Evolutionary conservation across 2,113 vertebrate genomes (phyloP).

Genomic region (Vulpes vulpes): DNA sequence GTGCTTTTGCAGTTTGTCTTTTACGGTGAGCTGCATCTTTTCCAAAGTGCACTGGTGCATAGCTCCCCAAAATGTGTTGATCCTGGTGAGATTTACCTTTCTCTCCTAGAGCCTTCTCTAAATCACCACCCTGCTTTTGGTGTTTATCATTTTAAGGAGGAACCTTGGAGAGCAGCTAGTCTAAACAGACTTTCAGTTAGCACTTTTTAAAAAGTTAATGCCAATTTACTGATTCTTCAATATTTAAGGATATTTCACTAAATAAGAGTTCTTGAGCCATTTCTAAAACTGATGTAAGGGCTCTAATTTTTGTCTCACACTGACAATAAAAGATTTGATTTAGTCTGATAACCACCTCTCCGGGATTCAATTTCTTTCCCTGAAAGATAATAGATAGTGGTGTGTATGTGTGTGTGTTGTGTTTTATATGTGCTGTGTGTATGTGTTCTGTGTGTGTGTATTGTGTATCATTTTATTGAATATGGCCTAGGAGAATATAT

Average conservation of each 20-base stretch:
- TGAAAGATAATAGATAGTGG: not conserved
- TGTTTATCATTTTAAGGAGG: conserved; percentile 17
- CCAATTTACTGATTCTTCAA: not conserved
- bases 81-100: conserved; percentile 22
- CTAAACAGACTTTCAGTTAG: not conserved
- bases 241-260: conserved; percentile 6
- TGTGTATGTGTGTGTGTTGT: not conserved
- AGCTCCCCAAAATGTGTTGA: not conserved
- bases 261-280: not conserved
- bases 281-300: not conserved
- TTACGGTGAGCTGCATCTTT: not conserved
- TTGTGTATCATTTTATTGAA: not conserved
- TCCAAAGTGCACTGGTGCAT: not conserved
- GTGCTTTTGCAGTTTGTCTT: not conserved
- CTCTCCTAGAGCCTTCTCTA: not conserved
- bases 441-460: not conserved
- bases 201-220: not conserved
- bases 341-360: not conserved
- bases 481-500: not conserved
- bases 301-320: not conserved
- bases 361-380: not conserved
- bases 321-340: not conserved
- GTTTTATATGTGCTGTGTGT: not conserved
- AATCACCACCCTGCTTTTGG: not conserved
- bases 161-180: not conserved